Evolutionary conservation across 2,113 vertebrate genomes (phyloP).

Genomic region (Myrmophylax atrothorax): DNA sequence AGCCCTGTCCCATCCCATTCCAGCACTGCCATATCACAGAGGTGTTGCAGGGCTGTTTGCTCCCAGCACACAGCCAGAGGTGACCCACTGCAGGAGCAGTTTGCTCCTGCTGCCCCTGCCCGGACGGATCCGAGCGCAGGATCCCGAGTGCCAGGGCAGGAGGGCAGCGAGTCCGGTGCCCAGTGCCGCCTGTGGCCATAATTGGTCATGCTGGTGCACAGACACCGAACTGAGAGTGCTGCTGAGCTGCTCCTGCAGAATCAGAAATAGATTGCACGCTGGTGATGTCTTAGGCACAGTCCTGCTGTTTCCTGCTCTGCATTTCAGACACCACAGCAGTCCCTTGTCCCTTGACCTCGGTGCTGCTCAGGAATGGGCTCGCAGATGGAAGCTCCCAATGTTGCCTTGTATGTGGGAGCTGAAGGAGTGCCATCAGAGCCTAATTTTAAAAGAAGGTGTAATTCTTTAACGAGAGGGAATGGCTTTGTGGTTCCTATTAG

Average conservation of each 20-base stretch:
- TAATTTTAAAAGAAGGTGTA: background rate
- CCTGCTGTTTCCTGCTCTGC: background rate
- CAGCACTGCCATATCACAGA: background rate
- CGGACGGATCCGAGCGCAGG: accelerated
- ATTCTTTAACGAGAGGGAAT: background rate
- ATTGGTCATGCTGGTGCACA: background rate
- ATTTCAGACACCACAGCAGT: background rate
- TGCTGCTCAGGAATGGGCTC: background rate
- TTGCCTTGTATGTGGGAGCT: background rate
- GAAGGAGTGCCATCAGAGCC: background rate
- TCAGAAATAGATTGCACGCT: accelerated
- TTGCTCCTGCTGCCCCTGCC: accelerated
- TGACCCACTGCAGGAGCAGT: accelerated
- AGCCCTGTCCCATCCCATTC: no score
- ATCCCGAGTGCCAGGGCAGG: background rate
- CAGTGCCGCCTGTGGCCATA: background rate
- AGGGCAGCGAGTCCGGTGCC: accelerated
- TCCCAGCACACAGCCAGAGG: accelerated
- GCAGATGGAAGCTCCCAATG: background rate
- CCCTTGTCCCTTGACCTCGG: accelerated
- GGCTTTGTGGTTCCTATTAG: background rate
- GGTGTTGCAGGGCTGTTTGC: background rate
- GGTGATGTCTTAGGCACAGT: accelerated
- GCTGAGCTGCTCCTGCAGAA: background rate
- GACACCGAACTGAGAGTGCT: background rate